phyloP scores from a whole-genome alignment of 2,113 vertebrate genomes.

The Ptyas mucosa region DNA sequence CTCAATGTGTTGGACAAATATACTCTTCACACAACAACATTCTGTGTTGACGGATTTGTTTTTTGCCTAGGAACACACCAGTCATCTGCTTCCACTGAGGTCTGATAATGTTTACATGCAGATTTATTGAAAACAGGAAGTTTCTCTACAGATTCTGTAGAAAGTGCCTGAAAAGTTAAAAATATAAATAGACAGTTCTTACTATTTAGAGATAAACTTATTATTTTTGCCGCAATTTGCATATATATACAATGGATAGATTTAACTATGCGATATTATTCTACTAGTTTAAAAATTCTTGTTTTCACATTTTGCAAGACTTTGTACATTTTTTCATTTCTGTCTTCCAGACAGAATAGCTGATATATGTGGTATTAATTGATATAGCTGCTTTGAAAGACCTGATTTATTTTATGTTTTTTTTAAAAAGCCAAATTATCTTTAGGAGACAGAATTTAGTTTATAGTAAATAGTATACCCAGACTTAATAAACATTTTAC shows the following conservation, averaged over 20 bases:
- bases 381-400: neutral
- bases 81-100: conserved; percentile 84
- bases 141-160: conserved; percentile 91
- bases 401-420: too few relatives aligned
- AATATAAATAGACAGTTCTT: neutral
- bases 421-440: neutral
- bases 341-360: neutral
- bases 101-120: conserved; percentile 87
- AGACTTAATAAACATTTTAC: neutral
- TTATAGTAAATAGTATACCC: neutral
- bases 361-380: neutral
- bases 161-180: conserved; percentile 79
- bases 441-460: neutral
- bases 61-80: conserved; percentile 94
- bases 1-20: neutral
- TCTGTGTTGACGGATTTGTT: conserved; percentile 79
- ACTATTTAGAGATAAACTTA: neutral
- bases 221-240: neutral
- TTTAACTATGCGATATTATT: neutral
- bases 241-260: neutral
- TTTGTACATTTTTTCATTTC: neutral
- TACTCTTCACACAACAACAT: conserved; percentile 62
- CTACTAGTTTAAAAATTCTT: neutral
- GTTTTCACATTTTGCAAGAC: neutral
- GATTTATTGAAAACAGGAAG: conserved; percentile 98